phyloP scores from a whole-genome alignment of 1,140 invertebrate genomes.

The Danaus plexippus region DNA sequence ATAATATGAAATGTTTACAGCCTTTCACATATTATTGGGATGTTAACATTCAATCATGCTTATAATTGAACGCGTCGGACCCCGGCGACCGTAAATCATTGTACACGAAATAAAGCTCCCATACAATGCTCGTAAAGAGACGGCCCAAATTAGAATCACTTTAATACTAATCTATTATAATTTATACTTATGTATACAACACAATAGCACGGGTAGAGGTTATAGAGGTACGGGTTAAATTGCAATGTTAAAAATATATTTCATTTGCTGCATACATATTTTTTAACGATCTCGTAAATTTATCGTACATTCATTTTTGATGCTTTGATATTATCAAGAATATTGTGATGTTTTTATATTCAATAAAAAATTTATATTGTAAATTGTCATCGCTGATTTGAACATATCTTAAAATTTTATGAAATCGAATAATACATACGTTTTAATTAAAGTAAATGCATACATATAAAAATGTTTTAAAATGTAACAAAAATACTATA shows the following conservation, averaged over 20 bases:
- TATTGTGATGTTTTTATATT: too few relatives aligned
- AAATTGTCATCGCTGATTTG: too few relatives aligned
- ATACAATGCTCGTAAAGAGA: slow-evolving; percentile 15
- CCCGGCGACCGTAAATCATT: slow-evolving; percentile 18
- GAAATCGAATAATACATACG: too few relatives aligned
- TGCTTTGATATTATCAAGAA: too few relatives aligned
- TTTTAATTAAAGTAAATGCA: too few relatives aligned
- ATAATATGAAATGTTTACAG: slow-evolving; percentile 4
- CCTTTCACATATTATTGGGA: slow-evolving; percentile 11
- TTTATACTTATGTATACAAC: neutral
- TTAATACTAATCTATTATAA: slow-evolving; percentile 11
- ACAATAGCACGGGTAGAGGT: neutral
- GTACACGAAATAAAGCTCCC: slow-evolving; percentile 16
- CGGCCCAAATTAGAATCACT: slow-evolving; percentile 5
- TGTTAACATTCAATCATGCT: slow-evolving; percentile 21
- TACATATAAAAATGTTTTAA: too few relatives aligned
- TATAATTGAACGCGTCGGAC: slow-evolving; percentile 25
- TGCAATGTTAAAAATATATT: slow-evolving; percentile 6
- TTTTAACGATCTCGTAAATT: too few relatives aligned
- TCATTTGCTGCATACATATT: neutral
- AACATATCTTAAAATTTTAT: too few relatives aligned
- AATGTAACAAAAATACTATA: too few relatives aligned
- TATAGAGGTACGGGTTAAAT: slow-evolving; percentile 1
- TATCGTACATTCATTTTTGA: too few relatives aligned
- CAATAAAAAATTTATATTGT: too few relatives aligned